phyloP scores from a whole-genome alignment of 2,113 vertebrate species.

The Laticauda colubrina region DNA sequence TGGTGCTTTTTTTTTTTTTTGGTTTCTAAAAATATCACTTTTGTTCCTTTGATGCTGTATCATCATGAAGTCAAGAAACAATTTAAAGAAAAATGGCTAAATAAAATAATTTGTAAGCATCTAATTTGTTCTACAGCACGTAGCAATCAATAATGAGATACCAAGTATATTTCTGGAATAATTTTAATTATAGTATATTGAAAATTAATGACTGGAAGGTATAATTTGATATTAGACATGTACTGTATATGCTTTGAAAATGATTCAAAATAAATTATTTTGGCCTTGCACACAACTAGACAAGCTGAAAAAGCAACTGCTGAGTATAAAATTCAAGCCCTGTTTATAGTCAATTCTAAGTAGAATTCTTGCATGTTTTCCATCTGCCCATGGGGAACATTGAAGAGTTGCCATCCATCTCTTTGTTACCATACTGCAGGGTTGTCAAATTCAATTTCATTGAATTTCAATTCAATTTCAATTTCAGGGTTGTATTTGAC shows the following conservation, averaged over 20 bases:
- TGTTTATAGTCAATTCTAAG: no score
- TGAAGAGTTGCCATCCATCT: no score
- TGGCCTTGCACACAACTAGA: neutral
- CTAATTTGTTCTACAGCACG: neutral
- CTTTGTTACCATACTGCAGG: no score
- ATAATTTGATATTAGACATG: neutral
- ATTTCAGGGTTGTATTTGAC: no score
- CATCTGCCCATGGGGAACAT: no score
- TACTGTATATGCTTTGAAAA: neutral
- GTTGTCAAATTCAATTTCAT: no score
- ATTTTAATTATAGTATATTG: neutral
- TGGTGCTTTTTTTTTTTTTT: neutral
- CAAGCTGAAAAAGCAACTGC: no score
- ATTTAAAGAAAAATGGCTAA: neutral
- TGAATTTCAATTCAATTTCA: no score
- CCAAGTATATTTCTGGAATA: neutral
- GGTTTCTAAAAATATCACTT: neutral
- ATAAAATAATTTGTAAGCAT: neutral
- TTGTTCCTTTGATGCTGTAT: neutral
- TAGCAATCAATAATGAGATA: neutral
- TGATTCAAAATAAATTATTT: neutral
- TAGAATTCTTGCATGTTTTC: no score
- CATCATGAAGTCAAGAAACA: neutral
- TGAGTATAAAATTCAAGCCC: neutral
- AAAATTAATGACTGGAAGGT: neutral